phyloP scores from a whole-genome alignment of 2,113 vertebrate species.

The Silurus asotus region DNA sequence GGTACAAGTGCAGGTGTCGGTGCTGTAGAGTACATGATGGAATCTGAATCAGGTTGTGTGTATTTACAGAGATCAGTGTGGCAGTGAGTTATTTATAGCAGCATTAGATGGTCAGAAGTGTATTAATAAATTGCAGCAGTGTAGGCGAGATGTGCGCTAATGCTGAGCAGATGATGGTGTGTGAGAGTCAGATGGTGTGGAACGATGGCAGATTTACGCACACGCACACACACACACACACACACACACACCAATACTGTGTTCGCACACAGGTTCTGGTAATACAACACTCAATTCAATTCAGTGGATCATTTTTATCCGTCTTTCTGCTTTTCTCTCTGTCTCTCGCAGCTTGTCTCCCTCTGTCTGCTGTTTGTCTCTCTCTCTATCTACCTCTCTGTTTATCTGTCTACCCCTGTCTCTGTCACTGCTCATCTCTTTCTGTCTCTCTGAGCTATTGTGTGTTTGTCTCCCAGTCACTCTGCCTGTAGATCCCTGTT shows the following conservation, averaged over 20 bases:
- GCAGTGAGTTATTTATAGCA: conserved; percentile 61
- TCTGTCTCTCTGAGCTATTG: background rate
- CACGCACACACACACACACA: conserved; percentile 17
- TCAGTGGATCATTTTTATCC: background rate
- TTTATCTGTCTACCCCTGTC: background rate
- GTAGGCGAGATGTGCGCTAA: conserved; percentile 61
- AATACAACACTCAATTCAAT: background rate
- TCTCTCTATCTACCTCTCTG: background rate
- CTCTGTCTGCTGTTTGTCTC: background rate
- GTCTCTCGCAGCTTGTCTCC: background rate
- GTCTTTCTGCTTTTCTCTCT: background rate
- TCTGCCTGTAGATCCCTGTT: no score
- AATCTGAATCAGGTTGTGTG: background rate
- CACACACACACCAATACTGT: background rate
- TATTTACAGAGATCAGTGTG: conserved; percentile 56
- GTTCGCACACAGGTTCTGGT: background rate
- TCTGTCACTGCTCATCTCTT: background rate
- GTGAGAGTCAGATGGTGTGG: conserved; percentile 22
- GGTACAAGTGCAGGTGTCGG: no score
- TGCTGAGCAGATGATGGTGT: conserved; percentile 12
- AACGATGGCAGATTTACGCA: background rate
- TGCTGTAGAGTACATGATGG: background rate
- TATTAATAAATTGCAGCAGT: conserved; percentile 37
- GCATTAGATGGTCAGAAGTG: conserved; percentile 53
- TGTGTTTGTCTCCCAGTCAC: background rate